phyloP scores from a whole-genome alignment of 2,113 vertebrate species.

The Melozone crissalis region DNA sequence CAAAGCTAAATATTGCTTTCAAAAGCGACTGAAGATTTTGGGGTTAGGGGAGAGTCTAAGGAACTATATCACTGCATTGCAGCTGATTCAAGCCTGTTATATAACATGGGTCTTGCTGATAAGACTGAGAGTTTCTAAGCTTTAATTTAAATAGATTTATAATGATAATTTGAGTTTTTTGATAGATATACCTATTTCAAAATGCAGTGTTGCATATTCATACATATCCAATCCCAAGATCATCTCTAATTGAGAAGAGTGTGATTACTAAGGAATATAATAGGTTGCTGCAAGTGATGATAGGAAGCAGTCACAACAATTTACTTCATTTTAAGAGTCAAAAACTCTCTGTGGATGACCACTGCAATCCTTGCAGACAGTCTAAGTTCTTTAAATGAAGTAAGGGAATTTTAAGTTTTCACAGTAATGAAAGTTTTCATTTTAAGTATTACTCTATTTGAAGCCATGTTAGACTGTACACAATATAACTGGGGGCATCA shows the following conservation, averaged over 20 bases:
- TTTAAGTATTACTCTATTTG: background rate
- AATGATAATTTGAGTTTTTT: background rate
- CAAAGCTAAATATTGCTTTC: background rate
- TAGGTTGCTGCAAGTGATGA: background rate
- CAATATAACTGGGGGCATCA: background rate
- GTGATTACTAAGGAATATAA: background rate
- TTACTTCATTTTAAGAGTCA: background rate
- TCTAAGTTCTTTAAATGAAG: background rate
- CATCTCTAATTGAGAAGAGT: background rate
- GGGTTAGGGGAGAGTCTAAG: background rate
- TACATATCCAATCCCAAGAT: background rate
- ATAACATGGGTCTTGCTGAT: constrained; percentile 27
- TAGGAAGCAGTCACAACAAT: background rate
- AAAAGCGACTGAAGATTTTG: background rate
- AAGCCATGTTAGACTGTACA: background rate
- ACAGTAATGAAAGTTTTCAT: background rate
- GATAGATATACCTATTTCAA: background rate
- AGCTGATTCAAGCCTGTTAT: background rate
- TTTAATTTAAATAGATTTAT: constrained; percentile 6
- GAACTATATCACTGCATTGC: background rate
- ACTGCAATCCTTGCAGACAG: background rate
- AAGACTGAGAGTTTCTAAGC: background rate
- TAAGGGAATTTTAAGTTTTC: background rate
- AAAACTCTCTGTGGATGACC: background rate
- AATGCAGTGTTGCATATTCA: background rate